A percentile compares a stretch with the other conserved stretches of the same genome.
phyloP scores from a whole-genome alignment of 2,113 vertebrate genomes.

The Tragelaphus imberbis region DNA sequence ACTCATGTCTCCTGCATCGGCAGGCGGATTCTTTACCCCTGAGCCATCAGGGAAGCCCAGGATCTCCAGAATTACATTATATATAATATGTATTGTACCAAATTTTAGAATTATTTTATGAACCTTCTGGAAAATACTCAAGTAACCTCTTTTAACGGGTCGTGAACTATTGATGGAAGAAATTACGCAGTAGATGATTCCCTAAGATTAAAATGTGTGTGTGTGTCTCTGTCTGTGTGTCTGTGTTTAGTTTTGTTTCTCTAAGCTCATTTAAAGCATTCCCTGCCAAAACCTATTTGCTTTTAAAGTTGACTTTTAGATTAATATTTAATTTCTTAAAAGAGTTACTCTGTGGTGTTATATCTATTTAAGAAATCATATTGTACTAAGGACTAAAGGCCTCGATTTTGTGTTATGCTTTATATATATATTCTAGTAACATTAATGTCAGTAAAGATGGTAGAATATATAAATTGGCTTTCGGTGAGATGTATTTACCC shows the following conservation, averaged over 20 bases:
- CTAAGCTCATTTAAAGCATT: slow-evolving; percentile 23
- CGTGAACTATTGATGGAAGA: not conserved
- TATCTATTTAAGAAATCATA: not conserved
- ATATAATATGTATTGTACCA: not conserved
- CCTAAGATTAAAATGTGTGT: not conserved
- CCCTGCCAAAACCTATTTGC: not conserved
- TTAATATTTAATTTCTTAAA: slow-evolving; percentile 18
- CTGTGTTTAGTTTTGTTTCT: not conserved
- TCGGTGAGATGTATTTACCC: not conserved
- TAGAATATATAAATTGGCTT: not conserved
- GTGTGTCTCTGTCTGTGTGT: not conserved
- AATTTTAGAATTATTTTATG: slow-evolving; percentile 10
- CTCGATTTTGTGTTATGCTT: not conserved
- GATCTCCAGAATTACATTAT: not conserved
- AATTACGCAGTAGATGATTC: not conserved
- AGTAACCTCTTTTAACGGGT: not conserved
- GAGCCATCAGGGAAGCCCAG: not conserved
- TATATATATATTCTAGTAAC: not conserved
- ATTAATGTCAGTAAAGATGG: not conserved
- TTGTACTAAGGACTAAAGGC: not conserved
- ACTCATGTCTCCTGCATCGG: not conserved
- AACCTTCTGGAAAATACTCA: not conserved
- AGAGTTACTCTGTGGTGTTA: slow-evolving; percentile 11
- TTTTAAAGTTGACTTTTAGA: slow-evolving; percentile 33
- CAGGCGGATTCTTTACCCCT: not conserved